Evolutionary conservation across 2,797 vertebrate species (phyloP).

Genomic region (Poeciliopsis presidionis): DNA sequence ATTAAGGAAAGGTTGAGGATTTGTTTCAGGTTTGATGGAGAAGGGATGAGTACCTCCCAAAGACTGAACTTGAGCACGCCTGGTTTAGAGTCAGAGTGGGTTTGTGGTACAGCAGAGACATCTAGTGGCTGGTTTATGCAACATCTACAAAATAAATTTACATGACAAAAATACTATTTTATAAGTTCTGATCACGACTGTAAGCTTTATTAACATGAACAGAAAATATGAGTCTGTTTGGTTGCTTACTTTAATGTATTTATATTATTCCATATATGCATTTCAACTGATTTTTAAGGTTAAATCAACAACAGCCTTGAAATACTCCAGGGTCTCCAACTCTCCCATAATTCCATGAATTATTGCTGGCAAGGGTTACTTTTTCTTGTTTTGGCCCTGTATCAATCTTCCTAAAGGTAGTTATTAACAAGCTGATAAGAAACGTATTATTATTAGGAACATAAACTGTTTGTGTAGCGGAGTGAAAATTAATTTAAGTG

Average conservation of each 20-base stretch:
- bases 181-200: neutral
- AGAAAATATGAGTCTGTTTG: neutral
- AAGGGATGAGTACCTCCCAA: neutral
- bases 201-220: neutral
- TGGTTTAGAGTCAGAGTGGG: too few relatives aligned
- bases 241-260: neutral
- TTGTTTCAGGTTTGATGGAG: neutral
- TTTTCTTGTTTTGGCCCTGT: neutral
- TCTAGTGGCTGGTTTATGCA: slow-evolving; percentile 35
- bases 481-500: neutral
- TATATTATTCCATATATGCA: neutral
- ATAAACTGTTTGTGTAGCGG: slow-evolving; percentile 3
- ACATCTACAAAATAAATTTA: neutral
- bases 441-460: neutral
- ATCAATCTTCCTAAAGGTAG: slow-evolving; percentile 14
- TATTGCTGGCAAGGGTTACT: neutral
- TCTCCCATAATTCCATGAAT: neutral
- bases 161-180: neutral
- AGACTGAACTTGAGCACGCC: neutral
- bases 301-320: neutral
- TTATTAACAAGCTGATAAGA: slow-evolving; percentile 33
- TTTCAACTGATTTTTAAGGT: neutral
- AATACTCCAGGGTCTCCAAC: neutral
- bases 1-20: neutral
- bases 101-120: slow-evolving; percentile 52